phyloP scores from a whole-genome alignment of 2,797 vertebrate genomes.

The Poecilia wingei region DNA sequence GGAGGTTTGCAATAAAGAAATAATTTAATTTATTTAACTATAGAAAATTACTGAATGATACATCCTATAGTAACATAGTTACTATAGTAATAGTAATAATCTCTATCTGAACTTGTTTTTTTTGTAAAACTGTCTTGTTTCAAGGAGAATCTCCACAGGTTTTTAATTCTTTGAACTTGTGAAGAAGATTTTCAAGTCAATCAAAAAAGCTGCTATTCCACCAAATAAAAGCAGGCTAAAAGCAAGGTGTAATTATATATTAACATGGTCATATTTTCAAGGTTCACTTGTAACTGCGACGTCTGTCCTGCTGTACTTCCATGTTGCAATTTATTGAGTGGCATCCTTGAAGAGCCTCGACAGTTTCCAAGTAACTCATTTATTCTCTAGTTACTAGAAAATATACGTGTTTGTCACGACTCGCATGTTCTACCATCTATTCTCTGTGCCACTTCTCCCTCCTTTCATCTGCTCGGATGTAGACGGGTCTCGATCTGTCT shows the following conservation, averaged over 20 bases:
- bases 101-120: not conserved
- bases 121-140: not conserved
- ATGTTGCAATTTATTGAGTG: slow-evolving; percentile 18
- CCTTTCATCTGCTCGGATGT: slow-evolving; percentile 55
- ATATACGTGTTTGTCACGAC: slow-evolving; percentile 39
- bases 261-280: not conserved
- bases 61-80: not conserved
- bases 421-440: slow-evolving; percentile 51
- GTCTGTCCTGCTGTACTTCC: slow-evolving; percentile 20
- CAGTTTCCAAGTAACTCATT: slow-evolving; percentile 43
- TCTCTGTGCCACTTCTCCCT: slow-evolving; percentile 44
- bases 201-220: slow-evolving; percentile 6
- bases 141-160: not conserved
- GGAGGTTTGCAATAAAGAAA: not conserved
- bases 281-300: slow-evolving; percentile 16
- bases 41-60: not conserved
- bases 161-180: not conserved
- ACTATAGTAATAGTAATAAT: not conserved
- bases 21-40: not conserved
- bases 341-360: slow-evolving; percentile 34
- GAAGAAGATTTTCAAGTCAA: not conserved
- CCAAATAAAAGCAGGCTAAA: not conserved
- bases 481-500: slow-evolving; percentile 55
- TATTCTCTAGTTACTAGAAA: slow-evolving; percentile 40
- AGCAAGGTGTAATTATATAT: not conserved